A percentile compares a stretch with the other conserved stretches of the same genome.
Conservation (phyloP, 64 coral and sea anemone genomes). For the Dendronephthya gigantea region DNA sequence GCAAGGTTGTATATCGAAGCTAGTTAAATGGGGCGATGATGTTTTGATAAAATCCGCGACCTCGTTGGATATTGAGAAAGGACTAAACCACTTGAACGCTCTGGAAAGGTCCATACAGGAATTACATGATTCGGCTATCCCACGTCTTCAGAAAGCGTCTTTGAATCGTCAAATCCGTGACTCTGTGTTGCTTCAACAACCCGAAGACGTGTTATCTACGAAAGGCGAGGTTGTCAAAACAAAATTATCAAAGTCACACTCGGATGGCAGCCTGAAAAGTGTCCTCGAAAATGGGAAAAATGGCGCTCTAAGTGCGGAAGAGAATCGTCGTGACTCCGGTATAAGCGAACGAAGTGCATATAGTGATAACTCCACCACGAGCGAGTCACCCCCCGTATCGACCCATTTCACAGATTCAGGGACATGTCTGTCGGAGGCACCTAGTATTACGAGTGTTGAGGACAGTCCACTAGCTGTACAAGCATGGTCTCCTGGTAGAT, state of each 20-base stretch:
- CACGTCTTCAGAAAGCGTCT: slow-evolving; percentile 65
- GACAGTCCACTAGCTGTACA: neutral
- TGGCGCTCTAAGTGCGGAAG: neutral
- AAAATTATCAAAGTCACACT: neutral
- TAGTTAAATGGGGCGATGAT: slow-evolving; percentile 73
- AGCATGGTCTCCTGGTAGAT: neutral
- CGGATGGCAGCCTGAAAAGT: slow-evolving; percentile 58
- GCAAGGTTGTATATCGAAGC: slow-evolving; percentile 64
- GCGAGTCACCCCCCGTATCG: slow-evolving; percentile 50
- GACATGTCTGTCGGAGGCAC: neutral
- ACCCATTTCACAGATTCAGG: slow-evolving; percentile 33
- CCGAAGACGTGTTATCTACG: neutral
- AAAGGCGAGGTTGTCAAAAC: slow-evolving; percentile 2
- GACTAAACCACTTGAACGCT: slow-evolving; percentile 49
- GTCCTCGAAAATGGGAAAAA: slow-evolving; percentile 35
- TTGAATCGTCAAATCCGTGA: slow-evolving; percentile 91
- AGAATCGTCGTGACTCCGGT: slow-evolving; percentile 70
- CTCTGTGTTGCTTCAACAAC: slow-evolving; percentile 68
- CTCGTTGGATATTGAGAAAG: slow-evolving; percentile 63
- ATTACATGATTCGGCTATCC: slow-evolving; percentile 57
- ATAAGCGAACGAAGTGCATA: slow-evolving; percentile 76
- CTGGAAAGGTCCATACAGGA: slow-evolving; percentile 62
- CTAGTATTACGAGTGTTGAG: slow-evolving; percentile 1
- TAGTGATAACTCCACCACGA: slow-evolving; percentile 17
- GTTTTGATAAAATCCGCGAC: slow-evolving; percentile 64